A percentile compares a stretch with the other conserved stretches of the same genome.
phyloP scores from a whole-genome alignment of 2,888 invertebrate genomes.

The Acrobasis suavella region DNA sequence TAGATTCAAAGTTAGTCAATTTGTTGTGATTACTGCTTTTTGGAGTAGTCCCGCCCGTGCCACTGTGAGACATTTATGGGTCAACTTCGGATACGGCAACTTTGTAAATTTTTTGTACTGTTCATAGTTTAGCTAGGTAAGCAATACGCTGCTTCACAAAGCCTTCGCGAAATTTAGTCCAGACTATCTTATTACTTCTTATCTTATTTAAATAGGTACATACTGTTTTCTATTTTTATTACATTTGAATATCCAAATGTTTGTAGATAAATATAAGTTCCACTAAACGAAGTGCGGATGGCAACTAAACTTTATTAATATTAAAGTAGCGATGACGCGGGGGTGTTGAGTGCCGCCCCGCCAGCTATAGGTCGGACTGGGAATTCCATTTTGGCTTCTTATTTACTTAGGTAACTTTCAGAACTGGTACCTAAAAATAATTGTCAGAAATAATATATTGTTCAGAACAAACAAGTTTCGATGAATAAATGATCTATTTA shows the following conservation, averaged over 20 bases:
- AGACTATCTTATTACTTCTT: too few species aligned
- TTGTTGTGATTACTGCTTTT: conserved; percentile 3
- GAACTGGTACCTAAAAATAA: background rate
- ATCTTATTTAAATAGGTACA: too few species aligned
- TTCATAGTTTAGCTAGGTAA: too few species aligned
- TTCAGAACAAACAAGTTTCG: background rate
- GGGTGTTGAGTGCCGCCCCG: conserved; percentile 3
- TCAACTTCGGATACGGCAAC: background rate
- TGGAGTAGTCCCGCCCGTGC: conserved; percentile 2
- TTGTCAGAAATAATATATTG: background rate
- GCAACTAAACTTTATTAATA: conserved; percentile 54
- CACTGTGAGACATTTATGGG: conserved; percentile 15
- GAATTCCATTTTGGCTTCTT: conserved; percentile 2
- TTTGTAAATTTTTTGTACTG: background rate
- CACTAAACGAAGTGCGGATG: background rate
- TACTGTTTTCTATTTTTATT: too few species aligned
- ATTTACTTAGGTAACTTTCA: background rate
- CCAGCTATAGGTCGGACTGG: conserved; percentile 5
- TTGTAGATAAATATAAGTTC: too few species aligned
- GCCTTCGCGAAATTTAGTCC: too few species aligned
- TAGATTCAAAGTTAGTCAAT: background rate
- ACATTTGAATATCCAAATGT: too few species aligned
- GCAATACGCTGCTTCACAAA: too few species aligned
- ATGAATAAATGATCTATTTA: background rate
- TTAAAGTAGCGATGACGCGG: conserved; percentile 25